Evolutionary conservation across 2,888 invertebrate genomes (phyloP), one percentile per base, ranked within the genome.

Genomic region (Parnassius mnemosyne): DNA sequence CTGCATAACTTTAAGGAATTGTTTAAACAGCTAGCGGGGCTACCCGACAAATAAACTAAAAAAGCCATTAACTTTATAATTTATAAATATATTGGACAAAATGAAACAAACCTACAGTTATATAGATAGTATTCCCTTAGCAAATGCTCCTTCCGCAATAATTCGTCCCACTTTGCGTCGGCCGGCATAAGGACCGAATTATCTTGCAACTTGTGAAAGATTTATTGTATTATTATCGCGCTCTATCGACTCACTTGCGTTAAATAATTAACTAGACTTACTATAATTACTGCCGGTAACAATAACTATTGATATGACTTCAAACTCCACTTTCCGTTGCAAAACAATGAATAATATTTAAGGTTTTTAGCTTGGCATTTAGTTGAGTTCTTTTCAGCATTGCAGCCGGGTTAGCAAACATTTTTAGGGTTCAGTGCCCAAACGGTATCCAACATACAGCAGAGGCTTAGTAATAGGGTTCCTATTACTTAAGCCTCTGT

Each of bases 221-320:
- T 74, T 77, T 76, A 75, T 75, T 67, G 66, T 61, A 67, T 68
- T 69, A 70, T 74, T 71, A 72, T 74, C 73, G 60, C 66, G 71
- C 72, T 72, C 72, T 71, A 44, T 71, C 66, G 71, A 69, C 70
- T 70, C 69, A 34, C 16, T 13, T 54, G 70, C 70, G 68, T 69
- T 68, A 72, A 75, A 75, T 76, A 73, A 76, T 75, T 76, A 73
- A 56, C 52, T 34, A 41, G 5, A 52, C 51, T 41, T 61, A 61
- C 56, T 61, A 44, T 20, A 56, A 61, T 61, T 61, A 44, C 43
- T 41, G 34, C 42, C 51, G 16, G 13, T 20, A 44, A 10, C 52
- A 58, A 68, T 66, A 64, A 65, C 66, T 69, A 68, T 66, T 64
- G 63, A 67, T 66, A 67, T 66, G 61, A 61, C 62, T 66, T 13